Base-by-base conservation (phyloP, 2,113 vertebrate genomes). In the Mola mola region DNA sequence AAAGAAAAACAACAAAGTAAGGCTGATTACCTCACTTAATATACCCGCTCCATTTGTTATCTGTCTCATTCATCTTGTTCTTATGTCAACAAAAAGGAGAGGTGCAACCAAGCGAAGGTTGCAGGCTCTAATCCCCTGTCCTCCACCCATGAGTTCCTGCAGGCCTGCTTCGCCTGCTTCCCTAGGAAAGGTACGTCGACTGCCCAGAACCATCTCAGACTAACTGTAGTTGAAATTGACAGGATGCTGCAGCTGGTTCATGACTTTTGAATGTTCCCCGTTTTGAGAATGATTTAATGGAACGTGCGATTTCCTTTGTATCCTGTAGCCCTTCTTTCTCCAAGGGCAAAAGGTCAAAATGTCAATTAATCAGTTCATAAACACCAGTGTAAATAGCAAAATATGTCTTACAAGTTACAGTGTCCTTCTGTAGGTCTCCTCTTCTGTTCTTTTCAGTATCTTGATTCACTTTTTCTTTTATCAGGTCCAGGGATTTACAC, bases 101-200 rank as follows among this genome's bases (percentile, higher is more conserved):
- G 83, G 84, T 87, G 86, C 66, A 51, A 75, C 77, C 74, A 84
- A 83, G 73, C 66, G 16, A 75, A 52, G 53, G 85, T 75, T 78
- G 81, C 87, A 5, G n/a, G 6, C 3, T 49, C 9, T 43, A 94
- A 98, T 68, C 94, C 95, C 0, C 75, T 99, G 77, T 91, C 92
- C 1, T 77, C 92, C 75, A 96, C 94, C 25, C 96, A 99, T 0
- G 66, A 96, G 51, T 98, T 99, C 89, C 93, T 93, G 83, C 95
- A 94, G 88, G 96, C 95, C 56, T 99, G 97, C 83, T 87, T 91
- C 13, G 78, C 88, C 66, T 99, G 97, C 89, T 97, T 94, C 65
- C 91, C 92, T 25, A 93, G 92, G 77, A 90, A 85, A 92, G 95
- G 96, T 98, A 88, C 59, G 10, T 16, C 4, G 10, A 4, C 13